Conservation (phyloP, 2,888 invertebrate genomes). For the Fragum fragum region DNA sequence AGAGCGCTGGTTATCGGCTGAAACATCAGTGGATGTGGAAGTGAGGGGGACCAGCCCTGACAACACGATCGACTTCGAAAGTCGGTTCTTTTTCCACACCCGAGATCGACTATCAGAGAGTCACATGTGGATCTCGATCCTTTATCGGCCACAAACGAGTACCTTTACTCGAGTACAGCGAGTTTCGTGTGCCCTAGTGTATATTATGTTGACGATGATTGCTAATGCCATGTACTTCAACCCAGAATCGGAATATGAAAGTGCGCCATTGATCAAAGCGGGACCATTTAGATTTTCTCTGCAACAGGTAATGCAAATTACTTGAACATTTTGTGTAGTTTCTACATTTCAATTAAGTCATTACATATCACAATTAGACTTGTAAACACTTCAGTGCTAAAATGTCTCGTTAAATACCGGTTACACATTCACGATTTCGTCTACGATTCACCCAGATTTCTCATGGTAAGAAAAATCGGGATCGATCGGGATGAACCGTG, state of each 20-base stretch:
- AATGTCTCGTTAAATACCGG: too few relatives aligned
- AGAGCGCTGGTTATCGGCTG: conserved; percentile 70
- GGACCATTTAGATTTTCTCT: conserved; percentile 71
- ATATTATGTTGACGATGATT: conserved; percentile 87
- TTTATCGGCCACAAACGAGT: conserved; percentile 85
- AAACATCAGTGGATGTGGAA: conserved; percentile 43
- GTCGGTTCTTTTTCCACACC: conserved; percentile 61
- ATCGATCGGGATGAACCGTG: too few relatives aligned
- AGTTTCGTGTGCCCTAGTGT: conserved; percentile 84
- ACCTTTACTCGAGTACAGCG: conserved; percentile 85
- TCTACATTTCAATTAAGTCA: too few relatives aligned
- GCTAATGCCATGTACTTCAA: conserved; percentile 87
- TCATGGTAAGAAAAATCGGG: too few relatives aligned
- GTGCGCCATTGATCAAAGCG: conserved; percentile 57
- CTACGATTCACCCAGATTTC: too few relatives aligned
- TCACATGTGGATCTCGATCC: conserved; percentile 87
- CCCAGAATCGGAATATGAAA: conserved; percentile 57
- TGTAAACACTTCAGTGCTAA: too few relatives aligned
- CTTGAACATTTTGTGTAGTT: too few relatives aligned
- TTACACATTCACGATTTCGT: too few relatives aligned
- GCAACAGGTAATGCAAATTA: conserved; percentile 45
- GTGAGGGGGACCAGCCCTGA: conserved; percentile 26
- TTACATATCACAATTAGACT: too few relatives aligned
- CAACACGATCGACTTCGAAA: conserved; percentile 49
- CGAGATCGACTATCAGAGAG: conserved; percentile 82